A percentile compares a stretch with the other conserved stretches of the same genome.
These are phyloP conservation scores for Meloe dianella DNA, from an alignment of 2,888 invertebrate genomes.

Conservation along the genomic window DNA sequence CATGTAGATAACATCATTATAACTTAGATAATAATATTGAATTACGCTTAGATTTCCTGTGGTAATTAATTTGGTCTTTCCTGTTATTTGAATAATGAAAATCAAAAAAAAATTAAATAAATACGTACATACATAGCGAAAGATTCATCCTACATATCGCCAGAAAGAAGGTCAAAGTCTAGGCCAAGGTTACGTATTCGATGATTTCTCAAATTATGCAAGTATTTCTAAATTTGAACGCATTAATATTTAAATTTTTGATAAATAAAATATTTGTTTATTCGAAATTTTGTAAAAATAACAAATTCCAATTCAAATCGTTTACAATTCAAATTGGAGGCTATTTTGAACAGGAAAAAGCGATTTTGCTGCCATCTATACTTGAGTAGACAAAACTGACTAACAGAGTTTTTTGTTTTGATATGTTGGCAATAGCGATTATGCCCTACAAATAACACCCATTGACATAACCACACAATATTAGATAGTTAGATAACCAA, in stretches of 20 bases:
- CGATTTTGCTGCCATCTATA: not conserved
- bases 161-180: constrained; percentile 20
- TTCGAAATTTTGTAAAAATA: not conserved
- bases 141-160: not conserved
- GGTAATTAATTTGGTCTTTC: not conserved
- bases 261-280: not conserved
- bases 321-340: no score
- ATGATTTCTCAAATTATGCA: not conserved
- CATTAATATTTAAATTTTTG: not conserved
- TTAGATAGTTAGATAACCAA: not conserved
- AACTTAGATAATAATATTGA: not conserved
- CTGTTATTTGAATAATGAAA: not conserved
- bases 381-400: not conserved
- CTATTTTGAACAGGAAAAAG: no score
- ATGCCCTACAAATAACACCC: not conserved
- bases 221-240: not conserved
- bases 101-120: not conserved
- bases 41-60: constrained; percentile 1
- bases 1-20: not conserved
- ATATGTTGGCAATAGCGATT: not conserved
- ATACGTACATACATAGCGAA: not conserved
- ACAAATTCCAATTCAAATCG: not conserved
- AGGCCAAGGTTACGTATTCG: constrained; percentile 16
- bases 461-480: not conserved
- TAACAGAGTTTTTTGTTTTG: not conserved